Base-by-base conservation (phyloP, 1,140 invertebrate species). In the Hetaerina americana region DNA sequence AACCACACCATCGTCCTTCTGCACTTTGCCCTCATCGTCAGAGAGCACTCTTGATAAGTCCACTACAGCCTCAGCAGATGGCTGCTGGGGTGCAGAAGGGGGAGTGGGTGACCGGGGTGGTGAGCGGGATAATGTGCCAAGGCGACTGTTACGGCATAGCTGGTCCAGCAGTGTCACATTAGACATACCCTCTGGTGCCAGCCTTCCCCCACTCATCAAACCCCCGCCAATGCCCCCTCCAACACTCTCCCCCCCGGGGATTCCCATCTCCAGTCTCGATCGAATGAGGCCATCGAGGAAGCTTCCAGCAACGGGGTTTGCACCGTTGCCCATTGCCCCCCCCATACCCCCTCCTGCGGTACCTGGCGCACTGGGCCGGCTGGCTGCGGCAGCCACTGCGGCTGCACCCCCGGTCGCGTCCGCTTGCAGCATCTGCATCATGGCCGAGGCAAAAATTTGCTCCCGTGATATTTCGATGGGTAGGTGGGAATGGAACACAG, bases 201-300 rank as follows among this genome's bases (percentile, higher is more conserved):
- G 78, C 26, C 22, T 66, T 49, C 24, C 27, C 18, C 67, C 24
- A 81, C 78, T 77, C 74, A 78, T 78, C 40, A 71, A 26, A 66
- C 79, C 78, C 70, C 79, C 80, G 8, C 81, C 77, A 40, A 76
- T 75, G 5, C 72, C 71, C 49, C 27, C 75, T 71, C 70, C 77
- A 76, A 25, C 68, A 69, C 79, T 78, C 67, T 81, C 81, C 27
- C 81, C 76, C 15, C 29, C 28, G 10, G 80, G 78, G 70, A 86
- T 85, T 24, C 82, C 85, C 70, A 86, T 86, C 76, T 91, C 90
- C 26, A 92, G 81, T 76, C 87, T 90, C 74, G 90, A 91, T 73
- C 91, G 84, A 76, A 93, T 93, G 72, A 93, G 89, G 69, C 89
- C 91, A 76, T 92, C 91, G 69, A 92, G 80, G 77, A 92, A 90